Evolutionary conservation across 2,113 vertebrate species (phyloP).

Genomic region (Coturnix japonica): DNA sequence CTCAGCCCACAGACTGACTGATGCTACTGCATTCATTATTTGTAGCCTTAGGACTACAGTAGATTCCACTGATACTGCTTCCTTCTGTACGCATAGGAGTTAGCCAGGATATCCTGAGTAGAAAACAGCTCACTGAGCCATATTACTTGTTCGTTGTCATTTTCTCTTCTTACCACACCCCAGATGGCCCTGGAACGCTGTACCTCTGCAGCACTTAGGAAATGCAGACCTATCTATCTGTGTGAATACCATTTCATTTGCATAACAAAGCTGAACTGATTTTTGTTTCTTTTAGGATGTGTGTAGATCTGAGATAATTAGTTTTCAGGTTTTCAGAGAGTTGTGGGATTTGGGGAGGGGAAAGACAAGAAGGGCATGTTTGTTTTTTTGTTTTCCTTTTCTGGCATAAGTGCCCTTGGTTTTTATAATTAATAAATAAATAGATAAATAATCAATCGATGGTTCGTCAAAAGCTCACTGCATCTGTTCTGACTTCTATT

Average conservation of each 20-base stretch:
- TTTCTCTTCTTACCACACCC: not conserved
- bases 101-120: not conserved
- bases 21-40: not conserved
- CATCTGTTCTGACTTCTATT: slow-evolving; percentile 25
- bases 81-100: not conserved
- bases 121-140: not conserved
- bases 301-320: not conserved
- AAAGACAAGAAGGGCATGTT: not conserved
- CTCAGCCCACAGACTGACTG: not conserved
- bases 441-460: slow-evolving; percentile 1
- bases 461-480: slow-evolving; percentile 38
- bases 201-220: not conserved
- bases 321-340: slow-evolving; percentile 13
- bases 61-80: not conserved
- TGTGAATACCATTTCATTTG: not conserved
- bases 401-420: slow-evolving; percentile 32
- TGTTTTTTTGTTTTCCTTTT: not conserved
- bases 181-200: not conserved
- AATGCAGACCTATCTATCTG: not conserved
- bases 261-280: slow-evolving; percentile 11
- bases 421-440: not conserved
- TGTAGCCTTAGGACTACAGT: not conserved
- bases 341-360: not conserved
- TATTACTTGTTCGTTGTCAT: not conserved
- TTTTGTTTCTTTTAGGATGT: not conserved